A percentile compares a stretch with the other conserved stretches of the same genome.
Conservation (phyloP, 2,888 invertebrate genomes). For the Tortrix viridana region DNA sequence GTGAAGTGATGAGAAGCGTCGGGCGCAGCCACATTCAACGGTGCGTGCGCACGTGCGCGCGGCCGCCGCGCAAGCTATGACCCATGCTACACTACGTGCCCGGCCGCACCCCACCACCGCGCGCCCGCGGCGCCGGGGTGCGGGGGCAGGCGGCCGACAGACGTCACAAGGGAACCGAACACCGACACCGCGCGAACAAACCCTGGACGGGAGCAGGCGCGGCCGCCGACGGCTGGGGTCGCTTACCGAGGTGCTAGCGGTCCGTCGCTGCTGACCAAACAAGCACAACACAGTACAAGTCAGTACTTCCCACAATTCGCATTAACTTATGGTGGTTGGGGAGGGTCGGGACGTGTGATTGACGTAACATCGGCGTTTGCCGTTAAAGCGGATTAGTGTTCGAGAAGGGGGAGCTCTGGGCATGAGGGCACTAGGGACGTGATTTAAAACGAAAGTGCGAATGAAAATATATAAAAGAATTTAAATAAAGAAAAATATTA, state of each 20-base stretch:
- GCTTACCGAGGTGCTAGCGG: conserved; percentile 83
- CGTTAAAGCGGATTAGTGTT: conserved; percentile 26
- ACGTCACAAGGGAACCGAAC: conserved; percentile 80
- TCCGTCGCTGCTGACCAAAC: conserved; percentile 84
- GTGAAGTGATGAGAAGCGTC: conserved; percentile 84
- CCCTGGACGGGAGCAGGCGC: conserved; percentile 66
- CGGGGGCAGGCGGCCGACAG: conserved; percentile 71
- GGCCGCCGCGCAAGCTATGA: conserved; percentile 83
- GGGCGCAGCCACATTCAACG: conserved; percentile 84
- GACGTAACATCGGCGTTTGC: conserved; percentile 43
- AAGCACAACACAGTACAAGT: conserved; percentile 82
- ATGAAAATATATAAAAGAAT: conserved; percentile 28
- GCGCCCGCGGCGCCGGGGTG: conserved; percentile 45
- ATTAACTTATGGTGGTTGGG: conserved; percentile 60
- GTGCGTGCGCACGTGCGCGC: conserved; percentile 67
- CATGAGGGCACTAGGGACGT: conserved; percentile 15
- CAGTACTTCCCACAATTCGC: conserved; percentile 78
- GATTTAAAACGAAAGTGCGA: conserved; percentile 21
- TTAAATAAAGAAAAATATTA: conserved; percentile 13
- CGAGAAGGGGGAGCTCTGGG: conserved; percentile 23
- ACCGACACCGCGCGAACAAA: conserved; percentile 70
- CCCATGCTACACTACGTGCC: conserved; percentile 80
- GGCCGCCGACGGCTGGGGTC: conserved; percentile 60
- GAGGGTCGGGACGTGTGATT: conserved; percentile 52
- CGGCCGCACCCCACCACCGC: conserved; percentile 49